Evolutionary conservation across 2,113 vertebrate species (phyloP).

Genomic region (Merops nubicus): DNA sequence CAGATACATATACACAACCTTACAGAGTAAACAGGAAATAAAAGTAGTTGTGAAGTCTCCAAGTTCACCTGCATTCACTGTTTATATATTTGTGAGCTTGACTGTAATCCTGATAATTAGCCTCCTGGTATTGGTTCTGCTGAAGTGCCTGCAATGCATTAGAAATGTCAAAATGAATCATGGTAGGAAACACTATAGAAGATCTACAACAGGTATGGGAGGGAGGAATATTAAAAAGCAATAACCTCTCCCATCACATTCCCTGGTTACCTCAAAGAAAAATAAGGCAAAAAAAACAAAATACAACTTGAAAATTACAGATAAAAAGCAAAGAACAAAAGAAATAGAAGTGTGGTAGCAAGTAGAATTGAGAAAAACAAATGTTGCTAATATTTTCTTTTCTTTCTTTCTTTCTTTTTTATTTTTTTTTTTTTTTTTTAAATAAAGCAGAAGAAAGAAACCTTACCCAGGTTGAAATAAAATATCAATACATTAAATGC

Average conservation of each 20-base stretch:
- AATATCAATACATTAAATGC: constrained; percentile 58
- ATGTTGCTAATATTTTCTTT: not conserved
- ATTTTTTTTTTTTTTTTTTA: not conserved
- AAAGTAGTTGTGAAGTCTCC: not conserved
- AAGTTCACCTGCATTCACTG: not conserved
- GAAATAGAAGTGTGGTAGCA: not conserved
- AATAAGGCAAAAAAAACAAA: constrained; percentile 23
- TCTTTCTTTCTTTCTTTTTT: not conserved
- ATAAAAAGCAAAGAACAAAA: not conserved
- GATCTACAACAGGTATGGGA: not conserved
- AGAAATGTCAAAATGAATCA: constrained; percentile 48
- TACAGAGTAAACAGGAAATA: not conserved
- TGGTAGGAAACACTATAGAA: constrained; percentile 5
- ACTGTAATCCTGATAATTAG: constrained; percentile 47
- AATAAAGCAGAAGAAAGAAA: constrained; percentile 29
- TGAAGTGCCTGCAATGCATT: constrained; percentile 3
- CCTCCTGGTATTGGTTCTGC: constrained; percentile 27
- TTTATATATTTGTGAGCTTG: constrained; percentile 15
- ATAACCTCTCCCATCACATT: not conserved
- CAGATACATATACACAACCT: not conserved
- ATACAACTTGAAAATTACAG: constrained; percentile 21
- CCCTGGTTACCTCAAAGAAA: not conserved
- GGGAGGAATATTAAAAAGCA: constrained; percentile 25
- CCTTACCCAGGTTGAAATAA: constrained; percentile 45
- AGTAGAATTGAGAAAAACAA: not conserved